Conservation (phyloP, 2,888 invertebrate species). For the Tuta absoluta region DNA sequence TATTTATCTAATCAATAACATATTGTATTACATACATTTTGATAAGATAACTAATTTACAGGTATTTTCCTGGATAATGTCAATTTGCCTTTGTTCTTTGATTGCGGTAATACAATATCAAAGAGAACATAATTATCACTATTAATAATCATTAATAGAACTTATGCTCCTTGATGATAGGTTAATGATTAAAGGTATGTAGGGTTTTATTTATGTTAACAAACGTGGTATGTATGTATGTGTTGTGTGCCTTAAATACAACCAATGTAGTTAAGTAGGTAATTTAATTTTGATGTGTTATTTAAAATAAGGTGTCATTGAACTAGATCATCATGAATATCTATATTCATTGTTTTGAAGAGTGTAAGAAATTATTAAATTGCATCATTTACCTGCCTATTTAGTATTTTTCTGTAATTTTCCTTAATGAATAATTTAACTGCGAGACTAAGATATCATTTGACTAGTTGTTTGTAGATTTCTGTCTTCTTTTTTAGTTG, state of each 20-base stretch:
- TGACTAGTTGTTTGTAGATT: too few relatives aligned
- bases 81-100: not conserved
- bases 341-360: not conserved
- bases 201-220: too few relatives aligned
- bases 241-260: too few relatives aligned
- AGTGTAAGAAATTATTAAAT: not conserved
- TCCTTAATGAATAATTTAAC: not conserved
- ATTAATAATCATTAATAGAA: not conserved
- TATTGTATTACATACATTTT: not conserved
- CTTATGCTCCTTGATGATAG: too few relatives aligned
- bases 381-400: not conserved
- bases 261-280: too few relatives aligned
- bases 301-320: not conserved
- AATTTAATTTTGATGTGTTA: too few relatives aligned
- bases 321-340: not conserved
- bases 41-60: not conserved
- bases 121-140: not conserved
- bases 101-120: not conserved
- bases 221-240: too few relatives aligned
- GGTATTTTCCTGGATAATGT: not conserved
- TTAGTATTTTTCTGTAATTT: not conserved
- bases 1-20: conserved; percentile 1
- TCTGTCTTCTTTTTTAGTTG: too few relatives aligned
- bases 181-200: too few relatives aligned
- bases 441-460: too few relatives aligned